Evolutionary conservation across 2,888 invertebrate genomes (phyloP).

Genomic region (Acanthoscelides obtectus): DNA sequence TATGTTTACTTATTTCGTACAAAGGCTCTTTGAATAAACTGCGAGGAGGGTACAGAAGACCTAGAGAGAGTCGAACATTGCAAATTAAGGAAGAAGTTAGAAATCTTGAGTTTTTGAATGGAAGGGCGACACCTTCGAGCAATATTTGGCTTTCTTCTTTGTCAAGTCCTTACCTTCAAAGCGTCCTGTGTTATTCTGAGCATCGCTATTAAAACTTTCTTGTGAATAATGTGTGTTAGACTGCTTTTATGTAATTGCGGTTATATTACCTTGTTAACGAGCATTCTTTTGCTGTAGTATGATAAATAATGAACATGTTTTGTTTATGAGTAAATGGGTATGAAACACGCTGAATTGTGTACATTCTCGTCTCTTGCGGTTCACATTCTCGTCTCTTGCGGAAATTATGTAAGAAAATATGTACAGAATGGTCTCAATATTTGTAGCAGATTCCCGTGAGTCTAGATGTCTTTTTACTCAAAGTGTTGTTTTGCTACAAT

Average conservation of each 20-base stretch:
- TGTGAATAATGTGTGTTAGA: not conserved
- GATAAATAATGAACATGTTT: not conserved
- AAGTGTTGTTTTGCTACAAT: too few species aligned
- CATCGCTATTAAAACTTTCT: not conserved
- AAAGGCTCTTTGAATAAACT: too few species aligned
- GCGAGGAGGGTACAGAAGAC: too few species aligned
- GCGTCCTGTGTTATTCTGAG: not conserved
- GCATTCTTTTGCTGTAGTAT: not conserved
- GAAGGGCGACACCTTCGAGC: too few species aligned
- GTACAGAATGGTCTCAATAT: not conserved
- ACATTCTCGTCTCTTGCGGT: not conserved
- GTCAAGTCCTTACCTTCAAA: too few species aligned
- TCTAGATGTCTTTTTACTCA: too few species aligned
- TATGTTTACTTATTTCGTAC: too few species aligned
- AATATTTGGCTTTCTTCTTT: too few species aligned
- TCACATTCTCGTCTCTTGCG: not conserved
- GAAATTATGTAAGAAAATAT: not conserved
- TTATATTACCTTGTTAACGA: not conserved
- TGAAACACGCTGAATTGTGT: not conserved
- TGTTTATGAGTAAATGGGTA: not conserved
- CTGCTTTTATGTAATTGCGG: not conserved
- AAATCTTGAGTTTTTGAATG: too few species aligned
- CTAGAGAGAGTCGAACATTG: too few species aligned
- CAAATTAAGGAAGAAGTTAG: too few species aligned
- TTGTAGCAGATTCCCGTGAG: too few species aligned